These are phyloP conservation scores for Leptocoma aspasia DNA, from an alignment of 2,113 vertebrate genomes.

Conservation along the genomic window DNA sequence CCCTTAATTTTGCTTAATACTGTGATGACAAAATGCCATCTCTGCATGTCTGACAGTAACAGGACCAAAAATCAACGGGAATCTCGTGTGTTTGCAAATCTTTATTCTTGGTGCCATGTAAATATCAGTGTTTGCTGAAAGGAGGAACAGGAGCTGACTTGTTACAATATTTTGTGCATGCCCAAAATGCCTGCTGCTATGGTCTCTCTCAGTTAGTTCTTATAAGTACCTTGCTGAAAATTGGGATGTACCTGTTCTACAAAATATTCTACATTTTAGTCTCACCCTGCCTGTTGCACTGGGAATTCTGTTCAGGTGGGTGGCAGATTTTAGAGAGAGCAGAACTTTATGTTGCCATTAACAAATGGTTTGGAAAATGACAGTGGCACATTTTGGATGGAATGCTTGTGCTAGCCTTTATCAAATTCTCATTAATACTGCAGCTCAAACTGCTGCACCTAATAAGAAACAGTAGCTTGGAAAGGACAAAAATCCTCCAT, in stretches of 20 bases:
- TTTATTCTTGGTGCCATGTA: not conserved
- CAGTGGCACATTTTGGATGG: not conserved
- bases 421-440: not conserved
- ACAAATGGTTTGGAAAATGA: not conserved
- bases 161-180: not conserved
- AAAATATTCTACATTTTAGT: not conserved
- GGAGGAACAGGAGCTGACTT: not conserved
- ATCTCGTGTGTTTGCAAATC: not conserved
- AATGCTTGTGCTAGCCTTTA: not conserved
- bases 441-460: not conserved
- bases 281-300: not conserved
- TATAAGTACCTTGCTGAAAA: not conserved
- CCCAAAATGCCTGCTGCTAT: not conserved
- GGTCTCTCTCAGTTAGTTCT: not conserved
- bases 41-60: not conserved
- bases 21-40: not conserved
- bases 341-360: not conserved
- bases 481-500: not conserved
- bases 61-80: not conserved
- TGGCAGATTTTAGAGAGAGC: not conserved
- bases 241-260: not conserved
- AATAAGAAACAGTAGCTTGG: not conserved
- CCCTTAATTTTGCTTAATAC: not conserved
- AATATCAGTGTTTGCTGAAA: not conserved
- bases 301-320: not conserved